A percentile compares a stretch with the other conserved stretches of the same genome.
Evolutionary conservation across 2,113 vertebrate species (phyloP).

Genomic region (rabbit (Oryctolagus cuniculus)): DNA sequence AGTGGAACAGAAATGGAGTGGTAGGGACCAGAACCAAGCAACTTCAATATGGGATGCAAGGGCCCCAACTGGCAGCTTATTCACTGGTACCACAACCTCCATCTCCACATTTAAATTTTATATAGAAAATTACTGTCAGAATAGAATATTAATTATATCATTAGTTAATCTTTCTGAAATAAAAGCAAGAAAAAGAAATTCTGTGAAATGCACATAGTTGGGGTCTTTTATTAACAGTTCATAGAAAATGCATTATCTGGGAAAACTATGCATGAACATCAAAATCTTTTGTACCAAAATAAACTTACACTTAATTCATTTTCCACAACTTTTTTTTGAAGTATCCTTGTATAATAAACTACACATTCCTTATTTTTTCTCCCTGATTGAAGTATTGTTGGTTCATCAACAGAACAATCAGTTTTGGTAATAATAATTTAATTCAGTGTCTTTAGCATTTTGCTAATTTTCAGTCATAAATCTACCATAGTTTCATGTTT

Average conservation of each 20-base stretch:
- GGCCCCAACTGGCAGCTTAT: no score
- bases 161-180: conserved; percentile 1
- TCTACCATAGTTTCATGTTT: background rate
- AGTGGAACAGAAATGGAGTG: no score
- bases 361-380: conserved; percentile 10
- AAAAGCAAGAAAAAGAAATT: background rate
- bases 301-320: no score
- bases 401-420: background rate
- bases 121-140: background rate
- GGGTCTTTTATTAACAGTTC: no score
- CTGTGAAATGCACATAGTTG: background rate
- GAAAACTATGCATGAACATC: no score
- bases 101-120: background rate
- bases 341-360: background rate
- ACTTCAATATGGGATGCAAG: no score
- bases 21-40: no score
- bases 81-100: no score
- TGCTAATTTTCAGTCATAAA: background rate
- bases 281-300: no score
- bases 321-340: no score
- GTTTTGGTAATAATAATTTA: background rate
- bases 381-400: background rate
- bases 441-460: background rate
- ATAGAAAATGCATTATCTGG: no score
- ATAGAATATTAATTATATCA: background rate